Percentiles rank a stretch among this genome's conserved stretches.
These are phyloP conservation scores for Sminthopsis crassicaudata DNA, from an alignment of 2,113 vertebrate species.

Conservation along the genomic window DNA sequence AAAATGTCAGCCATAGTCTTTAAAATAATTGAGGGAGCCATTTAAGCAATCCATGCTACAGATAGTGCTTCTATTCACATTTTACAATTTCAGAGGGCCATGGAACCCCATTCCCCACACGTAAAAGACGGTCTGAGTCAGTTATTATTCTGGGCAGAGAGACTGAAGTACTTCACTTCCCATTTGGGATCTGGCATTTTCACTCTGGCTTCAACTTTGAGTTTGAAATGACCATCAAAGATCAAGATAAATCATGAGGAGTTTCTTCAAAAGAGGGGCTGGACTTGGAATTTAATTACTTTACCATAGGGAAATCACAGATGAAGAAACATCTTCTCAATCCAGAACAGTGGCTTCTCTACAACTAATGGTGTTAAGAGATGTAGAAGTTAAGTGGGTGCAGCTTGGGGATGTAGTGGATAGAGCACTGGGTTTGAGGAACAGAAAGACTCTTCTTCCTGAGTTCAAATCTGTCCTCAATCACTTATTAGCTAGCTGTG, in stretches of 20 bases:
- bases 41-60: conserved; percentile 79
- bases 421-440: not conserved
- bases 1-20: conserved; percentile 73
- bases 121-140: conserved; percentile 70
- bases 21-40: conserved; percentile 76
- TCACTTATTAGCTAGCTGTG: not conserved
- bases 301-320: not conserved
- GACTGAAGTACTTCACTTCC: conserved; percentile 59
- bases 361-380: not conserved
- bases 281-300: not conserved
- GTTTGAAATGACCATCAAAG: conserved; percentile 41
- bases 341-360: not conserved
- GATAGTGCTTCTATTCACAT: conserved; percentile 74
- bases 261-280: not conserved
- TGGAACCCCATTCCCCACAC: conserved; percentile 61
- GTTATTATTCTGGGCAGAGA: conserved; percentile 67
- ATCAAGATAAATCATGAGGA: conserved; percentile 21
- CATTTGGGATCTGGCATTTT: conserved; percentile 49
- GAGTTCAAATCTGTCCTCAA: not conserved
- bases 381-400: not conserved
- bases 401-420: not conserved
- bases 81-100: conserved; percentile 72
- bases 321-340: not conserved
- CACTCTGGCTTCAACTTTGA: conserved; percentile 27
- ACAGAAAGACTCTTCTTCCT: not conserved